Evolutionary conservation across 1,140 invertebrate species (phyloP).

Genomic region (Ceratina calcarata): DNA sequence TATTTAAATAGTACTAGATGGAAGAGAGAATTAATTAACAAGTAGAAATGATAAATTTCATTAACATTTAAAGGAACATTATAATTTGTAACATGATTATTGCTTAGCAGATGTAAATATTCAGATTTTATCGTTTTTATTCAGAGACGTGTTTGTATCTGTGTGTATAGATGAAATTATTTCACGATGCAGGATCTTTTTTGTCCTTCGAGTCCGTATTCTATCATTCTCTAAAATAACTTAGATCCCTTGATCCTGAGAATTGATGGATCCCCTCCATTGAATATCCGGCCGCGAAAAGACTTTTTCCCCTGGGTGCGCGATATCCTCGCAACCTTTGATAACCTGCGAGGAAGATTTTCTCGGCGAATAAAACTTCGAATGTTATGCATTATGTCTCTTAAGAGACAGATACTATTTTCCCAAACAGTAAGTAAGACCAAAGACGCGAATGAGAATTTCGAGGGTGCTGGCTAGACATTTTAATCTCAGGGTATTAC

Average conservation of each 20-base stretch:
- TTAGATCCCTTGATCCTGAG: slow-evolving; percentile 62
- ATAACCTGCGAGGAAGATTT: slow-evolving; percentile 20
- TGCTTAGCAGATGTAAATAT: too few relatives aligned
- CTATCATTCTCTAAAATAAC: slow-evolving; percentile 55
- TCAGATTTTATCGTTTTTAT: too few relatives aligned
- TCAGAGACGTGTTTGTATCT: too few relatives aligned
- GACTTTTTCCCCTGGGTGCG: slow-evolving; percentile 59
- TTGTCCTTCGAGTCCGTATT: slow-evolving; percentile 9
- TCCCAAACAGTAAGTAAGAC: neutral
- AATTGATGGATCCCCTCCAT: slow-evolving; percentile 71
- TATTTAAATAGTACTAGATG: too few relatives aligned
- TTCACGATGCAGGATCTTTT: slow-evolving; percentile 17
- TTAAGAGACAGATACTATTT: neutral
- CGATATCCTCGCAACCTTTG: slow-evolving; percentile 46
- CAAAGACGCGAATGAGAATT: slow-evolving; percentile 11
- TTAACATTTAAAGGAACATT: too few relatives aligned
- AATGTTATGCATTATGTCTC: neutral
- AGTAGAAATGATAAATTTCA: too few relatives aligned
- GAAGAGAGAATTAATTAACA: too few relatives aligned
- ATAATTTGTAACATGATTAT: too few relatives aligned
- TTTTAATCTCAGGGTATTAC: slow-evolving; percentile 73
- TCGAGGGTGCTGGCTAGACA: slow-evolving; percentile 7
- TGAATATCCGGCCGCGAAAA: slow-evolving; percentile 70
- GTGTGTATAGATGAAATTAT: too few relatives aligned
- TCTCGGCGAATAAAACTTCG: neutral